Base-by-base conservation (phyloP, 2,797 vertebrate species). In the Staurois parvus region DNA sequence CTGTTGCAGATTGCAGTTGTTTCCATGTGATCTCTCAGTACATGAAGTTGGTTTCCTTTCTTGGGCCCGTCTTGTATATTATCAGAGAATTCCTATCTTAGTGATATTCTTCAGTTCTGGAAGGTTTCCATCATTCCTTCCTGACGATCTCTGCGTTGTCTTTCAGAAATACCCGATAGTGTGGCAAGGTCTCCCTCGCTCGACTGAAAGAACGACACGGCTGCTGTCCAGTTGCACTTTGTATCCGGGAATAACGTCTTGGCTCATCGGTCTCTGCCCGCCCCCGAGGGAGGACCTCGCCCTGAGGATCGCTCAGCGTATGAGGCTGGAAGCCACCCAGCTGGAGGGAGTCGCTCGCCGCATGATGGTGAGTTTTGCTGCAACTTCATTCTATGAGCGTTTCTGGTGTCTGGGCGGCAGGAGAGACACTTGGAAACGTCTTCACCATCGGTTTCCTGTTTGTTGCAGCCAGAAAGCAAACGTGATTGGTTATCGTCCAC, bases 181-280 rank as follows among this genome's bases (percentile, higher is more conserved):
- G 79, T 99, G 98, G 98, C 98, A 99, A 94, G 98, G 98, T 80
- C 94, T 99, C 29, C 29, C 85, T 99, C 91, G 98, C 98, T 42
- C 94, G n/a, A n/a, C n/a, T 99, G 30, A 99, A n/a, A 99, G 92
- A 99, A 99, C 0, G 98, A 99, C 91, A 98, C 97, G 0, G 98
- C 98, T 0, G 98, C 98, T 0, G 98, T 99, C 87, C 98, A 99
- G 94, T 93, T 99, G 84, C 98, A 99, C 91, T 99, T 99, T 2
- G 97, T 99, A 84, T 99, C 98, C 0, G 98, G 98, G 76, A 99
- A 99, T 91, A 98, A 97, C 1, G 91, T 98, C 11, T 88, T 99
- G 91, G 97, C 98, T 0, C 97, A 99, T 87, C 96, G 98, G 37
- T 99, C 98, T 0, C 93, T 99, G 89, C 98, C 98, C 0, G 97